A percentile compares a stretch with the other conserved stretches of the same genome.
Conservation (phyloP, 1,140 invertebrate species). For the Brachionus asplanchnoidis region DNA sequence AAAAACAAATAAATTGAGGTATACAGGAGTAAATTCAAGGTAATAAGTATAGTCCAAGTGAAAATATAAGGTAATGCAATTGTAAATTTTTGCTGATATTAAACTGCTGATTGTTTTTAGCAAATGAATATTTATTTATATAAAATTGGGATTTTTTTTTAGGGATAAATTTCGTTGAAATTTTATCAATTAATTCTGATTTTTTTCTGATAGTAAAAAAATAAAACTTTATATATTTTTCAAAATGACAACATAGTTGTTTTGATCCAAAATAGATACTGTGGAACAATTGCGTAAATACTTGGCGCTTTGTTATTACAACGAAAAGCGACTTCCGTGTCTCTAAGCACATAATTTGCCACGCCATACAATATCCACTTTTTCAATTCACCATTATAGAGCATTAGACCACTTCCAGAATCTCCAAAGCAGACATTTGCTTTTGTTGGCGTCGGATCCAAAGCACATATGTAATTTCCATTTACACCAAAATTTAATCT, state of each 20-base stretch:
- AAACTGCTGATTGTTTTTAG: too few species aligned
- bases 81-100: too few species aligned
- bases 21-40: too few species aligned
- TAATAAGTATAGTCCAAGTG: too few species aligned
- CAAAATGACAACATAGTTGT: background rate
- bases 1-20: too few species aligned
- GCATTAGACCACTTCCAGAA: background rate
- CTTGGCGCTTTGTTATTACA: background rate
- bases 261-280: background rate
- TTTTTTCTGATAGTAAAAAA: too few species aligned
- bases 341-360: background rate
- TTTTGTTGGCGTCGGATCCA: background rate
- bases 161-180: too few species aligned
- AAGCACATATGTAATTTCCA: background rate
- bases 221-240: too few species aligned
- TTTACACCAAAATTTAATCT: background rate
- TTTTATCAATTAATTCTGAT: too few species aligned
- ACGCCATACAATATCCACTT: conserved; percentile 6
- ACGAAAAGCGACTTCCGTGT: background rate
- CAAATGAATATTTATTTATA: too few species aligned
- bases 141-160: too few species aligned
- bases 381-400: background rate
- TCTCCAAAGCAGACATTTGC: conserved; percentile 1
- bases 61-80: too few species aligned
- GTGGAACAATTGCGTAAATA: conserved; percentile 8